Conservation (phyloP, 2,113 vertebrate species). For the Malaclemys terrapin region DNA sequence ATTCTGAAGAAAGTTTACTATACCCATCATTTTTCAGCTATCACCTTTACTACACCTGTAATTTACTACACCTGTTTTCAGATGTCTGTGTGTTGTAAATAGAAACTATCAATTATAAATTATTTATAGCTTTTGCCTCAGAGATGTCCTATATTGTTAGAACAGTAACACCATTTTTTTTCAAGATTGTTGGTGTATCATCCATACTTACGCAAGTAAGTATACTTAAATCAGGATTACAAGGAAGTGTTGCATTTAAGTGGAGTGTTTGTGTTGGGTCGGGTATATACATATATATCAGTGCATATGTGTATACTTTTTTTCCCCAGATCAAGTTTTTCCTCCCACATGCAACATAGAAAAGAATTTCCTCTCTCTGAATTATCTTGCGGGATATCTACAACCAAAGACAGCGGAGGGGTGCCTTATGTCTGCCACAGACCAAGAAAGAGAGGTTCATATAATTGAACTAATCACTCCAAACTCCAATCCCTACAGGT, state of each 20-base stretch:
- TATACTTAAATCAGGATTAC: neutral
- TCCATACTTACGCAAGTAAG: neutral
- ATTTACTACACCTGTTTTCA: constrained; percentile 49
- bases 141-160: neutral
- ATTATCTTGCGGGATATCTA: constrained; percentile 94
- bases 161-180: neutral
- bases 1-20: constrained; percentile 35
- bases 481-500: constrained; percentile 93
- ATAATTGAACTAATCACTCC: constrained; percentile 94
- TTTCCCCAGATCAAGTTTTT: constrained; percentile 87
- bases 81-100: neutral
- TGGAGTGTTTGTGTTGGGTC: accelerated
- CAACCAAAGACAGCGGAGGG: constrained; percentile 90
- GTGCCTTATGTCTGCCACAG: constrained; percentile 84
- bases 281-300: neutral
- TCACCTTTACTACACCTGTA: constrained; percentile 27
- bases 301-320: neutral
- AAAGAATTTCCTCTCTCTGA: constrained; percentile 95
- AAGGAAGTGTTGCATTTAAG: neutral
- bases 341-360: constrained; percentile 91
- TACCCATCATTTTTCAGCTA: constrained; percentile 55
- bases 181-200: neutral
- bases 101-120: constrained; percentile 19
- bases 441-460: constrained; percentile 88
- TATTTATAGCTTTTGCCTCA: neutral